Evolutionary conservation across 2,113 vertebrate species (phyloP), one percentile per base, ranked within the genome.

Genomic region (Murina feae): DNA sequence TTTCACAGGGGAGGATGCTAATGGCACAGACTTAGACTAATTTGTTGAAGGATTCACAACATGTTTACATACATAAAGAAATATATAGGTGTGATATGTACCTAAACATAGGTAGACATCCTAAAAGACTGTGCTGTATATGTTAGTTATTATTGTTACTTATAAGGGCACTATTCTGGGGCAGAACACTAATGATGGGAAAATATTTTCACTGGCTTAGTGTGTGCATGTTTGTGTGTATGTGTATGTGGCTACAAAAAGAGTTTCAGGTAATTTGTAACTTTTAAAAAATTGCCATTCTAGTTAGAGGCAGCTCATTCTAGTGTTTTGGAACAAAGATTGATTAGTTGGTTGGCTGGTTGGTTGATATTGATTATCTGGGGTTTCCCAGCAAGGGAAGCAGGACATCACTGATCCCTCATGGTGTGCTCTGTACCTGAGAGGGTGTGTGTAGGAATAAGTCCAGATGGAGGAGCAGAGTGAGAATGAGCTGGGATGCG

Each of bases 281-380:
- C 93, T 95, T 94, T 30, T 74, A 84, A 96, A 97, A 97, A 95
- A 94, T 84, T 53, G 37, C 85, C n/a, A 39, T 1, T 10, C 85
- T 90, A 97, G 91, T 91, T 39, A 93, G 92, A 89, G 82, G 86
- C 89, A 97, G 85, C 89, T 94, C 92, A 90, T 97, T 94, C 76
- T 49, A 87, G 80, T 91, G 76, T 96, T 97, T 95, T 86, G 87
- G 95, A 97, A 94, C 90, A 98, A 68, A 79, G 23, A 71, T 53
- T 85, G 55, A 47, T 44, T 42, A 35, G 49, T 80, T 42, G 53
- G 49, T 80, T 53, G n/a, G 58, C 55, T 51, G 47, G 35, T 63
- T 16, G 60, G 51, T 78, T 42, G 53, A 39, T 47, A 55, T 82
- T 44, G 58, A 42, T 93, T 88, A 35, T 28, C 37, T 7, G 23